Evolutionary conservation across 2,797 vertebrate genomes (phyloP).

Genomic region (Phrynocephalus guinanensis): DNA sequence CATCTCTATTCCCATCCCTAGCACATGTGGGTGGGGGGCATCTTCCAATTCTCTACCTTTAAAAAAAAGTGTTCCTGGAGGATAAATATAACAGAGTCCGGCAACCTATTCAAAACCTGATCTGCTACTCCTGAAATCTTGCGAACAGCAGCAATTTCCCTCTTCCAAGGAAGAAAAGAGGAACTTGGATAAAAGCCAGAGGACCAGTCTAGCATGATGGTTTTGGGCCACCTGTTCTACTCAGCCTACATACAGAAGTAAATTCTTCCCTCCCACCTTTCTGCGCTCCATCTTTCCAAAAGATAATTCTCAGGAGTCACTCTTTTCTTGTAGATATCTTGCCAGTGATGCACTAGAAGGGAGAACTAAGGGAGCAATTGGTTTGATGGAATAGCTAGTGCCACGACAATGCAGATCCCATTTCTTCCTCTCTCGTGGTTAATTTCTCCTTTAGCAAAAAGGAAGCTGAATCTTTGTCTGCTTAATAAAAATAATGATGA

Average conservation of each 20-base stretch:
- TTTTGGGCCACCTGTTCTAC: background rate
- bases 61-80: too few species aligned
- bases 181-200: too few species aligned
- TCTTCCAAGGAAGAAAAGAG: too few species aligned
- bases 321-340: background rate
- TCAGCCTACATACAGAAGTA: background rate
- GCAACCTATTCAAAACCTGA: too few species aligned
- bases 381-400: rapidly evolving
- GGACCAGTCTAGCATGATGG: background rate
- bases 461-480: constrained; percentile 61
- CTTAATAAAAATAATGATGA: constrained; percentile 59
- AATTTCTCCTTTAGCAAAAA: constrained; percentile 51
- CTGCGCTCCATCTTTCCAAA: background rate
- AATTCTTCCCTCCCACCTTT: too few species aligned
- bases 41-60: too few species aligned
- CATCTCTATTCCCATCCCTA: too few species aligned
- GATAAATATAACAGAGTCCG: too few species aligned
- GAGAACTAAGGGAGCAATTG: background rate
- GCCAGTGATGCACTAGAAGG: background rate
- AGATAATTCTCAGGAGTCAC: constrained; percentile 29
- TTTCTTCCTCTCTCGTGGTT: constrained; percentile 45
- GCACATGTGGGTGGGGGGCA: too few species aligned
- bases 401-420: background rate
- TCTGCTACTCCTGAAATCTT: too few species aligned
- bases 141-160: too few species aligned